A percentile compares a stretch with the other conserved stretches of the same genome.
These are phyloP conservation scores for Todiramphus saurophagus DNA, from an alignment of 2,113 vertebrate species.

Conservation along the genomic window DNA sequence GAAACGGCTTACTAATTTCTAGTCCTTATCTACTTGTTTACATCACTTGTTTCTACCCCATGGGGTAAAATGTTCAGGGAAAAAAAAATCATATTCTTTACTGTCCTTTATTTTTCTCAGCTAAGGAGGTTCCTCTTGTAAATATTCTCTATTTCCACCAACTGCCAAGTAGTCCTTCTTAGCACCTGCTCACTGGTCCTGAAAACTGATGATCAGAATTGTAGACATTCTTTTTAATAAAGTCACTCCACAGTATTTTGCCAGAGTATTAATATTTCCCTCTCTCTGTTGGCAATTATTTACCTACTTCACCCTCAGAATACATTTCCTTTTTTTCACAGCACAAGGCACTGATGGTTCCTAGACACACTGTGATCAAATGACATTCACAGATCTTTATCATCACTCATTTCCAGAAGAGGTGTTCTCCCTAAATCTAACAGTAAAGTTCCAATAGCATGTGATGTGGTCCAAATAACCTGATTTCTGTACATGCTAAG, in stretches of 20 bases:
- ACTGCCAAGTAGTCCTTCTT: neutral
- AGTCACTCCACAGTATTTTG: neutral
- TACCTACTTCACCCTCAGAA: neutral
- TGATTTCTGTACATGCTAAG: neutral
- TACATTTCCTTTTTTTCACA: neutral
- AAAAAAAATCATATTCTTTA: neutral
- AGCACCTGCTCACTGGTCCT: neutral
- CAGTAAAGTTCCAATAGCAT: neutral
- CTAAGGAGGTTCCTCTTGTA: neutral
- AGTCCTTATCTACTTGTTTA: neutral
- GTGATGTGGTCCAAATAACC: neutral
- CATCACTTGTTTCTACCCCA: neutral
- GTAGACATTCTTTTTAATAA: neutral
- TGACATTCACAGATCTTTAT: neutral
- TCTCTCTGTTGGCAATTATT: neutral
- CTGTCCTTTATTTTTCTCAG: neutral
- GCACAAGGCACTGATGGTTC: neutral
- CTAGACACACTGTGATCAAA: neutral
- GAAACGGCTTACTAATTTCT: neutral
- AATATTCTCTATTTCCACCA: neutral
- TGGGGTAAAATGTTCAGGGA: neutral
- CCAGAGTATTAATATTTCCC: neutral
- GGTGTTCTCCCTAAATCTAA: neutral
- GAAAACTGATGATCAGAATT: constrained; percentile 2
- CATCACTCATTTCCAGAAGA: neutral